Conservation (phyloP, 1,140 invertebrate species). For the Ruditapes philippinarum region DNA sequence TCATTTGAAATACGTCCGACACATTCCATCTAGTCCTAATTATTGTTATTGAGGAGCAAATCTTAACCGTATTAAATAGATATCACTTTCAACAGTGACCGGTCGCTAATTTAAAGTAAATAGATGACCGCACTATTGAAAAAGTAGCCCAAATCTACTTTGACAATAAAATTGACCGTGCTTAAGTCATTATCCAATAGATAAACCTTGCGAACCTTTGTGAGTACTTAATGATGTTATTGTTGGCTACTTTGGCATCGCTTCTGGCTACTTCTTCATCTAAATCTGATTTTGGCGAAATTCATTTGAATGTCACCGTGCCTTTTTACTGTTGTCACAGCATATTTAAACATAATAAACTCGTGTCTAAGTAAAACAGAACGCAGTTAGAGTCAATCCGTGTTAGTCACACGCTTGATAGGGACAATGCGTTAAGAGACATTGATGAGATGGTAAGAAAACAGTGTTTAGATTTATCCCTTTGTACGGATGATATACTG, state of each 20-base stretch:
- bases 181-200: slow-evolving; percentile 60
- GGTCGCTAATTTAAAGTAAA: slow-evolving; percentile 57
- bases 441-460: slow-evolving; percentile 45
- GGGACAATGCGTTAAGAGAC: slow-evolving; percentile 17
- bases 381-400: slow-evolving; percentile 30
- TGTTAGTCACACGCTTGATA: not conserved
- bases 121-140: slow-evolving; percentile 21
- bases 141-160: slow-evolving; percentile 41
- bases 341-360: slow-evolving; percentile 32
- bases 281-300: slow-evolving; percentile 7
- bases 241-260: slow-evolving; percentile 25
- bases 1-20: not conserved
- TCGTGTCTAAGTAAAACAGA: slow-evolving; percentile 19
- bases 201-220: slow-evolving; percentile 35
- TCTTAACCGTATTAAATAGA: slow-evolving; percentile 22
- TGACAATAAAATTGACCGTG: slow-evolving; percentile 58
- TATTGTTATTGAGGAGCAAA: not conserved
- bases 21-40: slow-evolving; percentile 33
- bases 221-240: slow-evolving; percentile 34
- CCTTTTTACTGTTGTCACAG: slow-evolving; percentile 22
- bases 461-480: slow-evolving; percentile 41
- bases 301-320: slow-evolving; percentile 28
- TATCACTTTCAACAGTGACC: slow-evolving; percentile 44
- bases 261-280: slow-evolving; percentile 12
- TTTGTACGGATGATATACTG: not conserved